Evolutionary conservation across 92 coral and sea anemone genomes (phyloP).

Genomic region (Heliopora coerulea): DNA sequence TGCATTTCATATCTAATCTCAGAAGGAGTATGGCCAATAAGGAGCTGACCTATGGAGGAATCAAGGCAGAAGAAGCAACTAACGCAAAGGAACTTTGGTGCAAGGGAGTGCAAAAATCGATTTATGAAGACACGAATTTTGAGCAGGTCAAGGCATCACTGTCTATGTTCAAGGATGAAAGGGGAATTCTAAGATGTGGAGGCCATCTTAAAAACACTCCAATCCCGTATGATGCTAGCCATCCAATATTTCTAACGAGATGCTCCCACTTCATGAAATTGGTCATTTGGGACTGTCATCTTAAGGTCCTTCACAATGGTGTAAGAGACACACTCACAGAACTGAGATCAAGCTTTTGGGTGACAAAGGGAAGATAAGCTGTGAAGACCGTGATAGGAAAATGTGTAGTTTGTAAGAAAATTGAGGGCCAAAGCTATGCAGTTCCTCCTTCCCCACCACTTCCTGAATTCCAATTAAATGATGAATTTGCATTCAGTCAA

Average conservation of each 20-base stretch:
- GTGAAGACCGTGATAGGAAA: constrained; percentile 6
- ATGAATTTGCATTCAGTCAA: constrained; percentile 43
- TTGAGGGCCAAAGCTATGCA: constrained; percentile 14
- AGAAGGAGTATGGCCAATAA: constrained; percentile 23
- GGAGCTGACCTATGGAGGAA: constrained; percentile 9
- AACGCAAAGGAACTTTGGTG: constrained; percentile 42
- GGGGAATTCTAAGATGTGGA: constrained; percentile 33
- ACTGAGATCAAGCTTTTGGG: constrained; percentile 37
- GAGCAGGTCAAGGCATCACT: constrained; percentile 38
- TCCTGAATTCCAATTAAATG: constrained; percentile 24
- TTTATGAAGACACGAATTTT: constrained; percentile 42
- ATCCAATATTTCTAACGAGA: constrained; percentile 47
- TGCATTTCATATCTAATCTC: constrained; percentile 39
- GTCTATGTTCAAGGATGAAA: constrained; percentile 37
- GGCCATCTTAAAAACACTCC: constrained; percentile 36
- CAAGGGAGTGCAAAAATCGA: constrained; percentile 39
- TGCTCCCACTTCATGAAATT: constrained; percentile 33
- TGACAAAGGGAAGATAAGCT: constrained; percentile 18
- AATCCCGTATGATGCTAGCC: neutral
- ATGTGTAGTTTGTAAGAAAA: constrained; percentile 20
- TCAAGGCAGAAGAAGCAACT: constrained; percentile 17
- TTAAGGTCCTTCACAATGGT: constrained; percentile 35
- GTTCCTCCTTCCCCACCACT: constrained; percentile 45
- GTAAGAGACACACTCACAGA: constrained; percentile 47
- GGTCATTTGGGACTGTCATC: constrained; percentile 39